These are phyloP conservation scores for Camponotus floridanus DNA, from an alignment of 1,140 invertebrate genomes.

Conservation along the genomic window DNA sequence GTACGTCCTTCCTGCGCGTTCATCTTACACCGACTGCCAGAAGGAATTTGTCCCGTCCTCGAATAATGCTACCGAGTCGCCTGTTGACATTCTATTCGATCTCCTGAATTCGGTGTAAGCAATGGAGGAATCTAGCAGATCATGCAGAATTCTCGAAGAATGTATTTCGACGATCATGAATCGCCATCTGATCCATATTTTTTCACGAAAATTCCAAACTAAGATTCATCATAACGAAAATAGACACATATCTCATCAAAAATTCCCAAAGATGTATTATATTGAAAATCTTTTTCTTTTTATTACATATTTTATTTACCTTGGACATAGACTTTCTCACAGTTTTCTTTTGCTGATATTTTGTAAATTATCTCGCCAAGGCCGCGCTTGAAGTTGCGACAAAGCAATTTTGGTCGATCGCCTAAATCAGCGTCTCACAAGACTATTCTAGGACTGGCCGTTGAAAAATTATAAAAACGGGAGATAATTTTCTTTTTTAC, in stretches of 20 bases:
- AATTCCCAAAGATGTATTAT: background rate
- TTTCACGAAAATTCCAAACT: background rate
- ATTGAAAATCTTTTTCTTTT: background rate
- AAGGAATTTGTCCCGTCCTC: slow-evolving; percentile 45
- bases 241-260: background rate
- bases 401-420: slow-evolving; percentile 35
- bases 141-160: slow-evolving; percentile 16
- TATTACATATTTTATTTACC: too few species aligned
- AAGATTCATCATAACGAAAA: background rate
- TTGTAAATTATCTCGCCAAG: slow-evolving; percentile 8
- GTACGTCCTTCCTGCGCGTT: slow-evolving; percentile 37
- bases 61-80: slow-evolving; percentile 37
- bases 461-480: slow-evolving; percentile 31
- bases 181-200: background rate
- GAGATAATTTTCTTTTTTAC: slow-evolving; percentile 21
- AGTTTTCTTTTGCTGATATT: slow-evolving; percentile 18
- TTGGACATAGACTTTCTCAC: background rate
- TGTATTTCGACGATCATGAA: background rate
- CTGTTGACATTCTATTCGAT: slow-evolving; percentile 48
- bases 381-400: slow-evolving; percentile 30
- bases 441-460: background rate
- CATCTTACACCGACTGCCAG: slow-evolving; percentile 49
- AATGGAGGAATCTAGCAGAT: slow-evolving; percentile 36
- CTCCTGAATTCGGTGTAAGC: slow-evolving; percentile 7
- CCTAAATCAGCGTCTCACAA: slow-evolving; percentile 14